phyloP scores from a whole-genome alignment of 2,888 invertebrate genomes.

The Stenoptilia bipunctidactyla region DNA sequence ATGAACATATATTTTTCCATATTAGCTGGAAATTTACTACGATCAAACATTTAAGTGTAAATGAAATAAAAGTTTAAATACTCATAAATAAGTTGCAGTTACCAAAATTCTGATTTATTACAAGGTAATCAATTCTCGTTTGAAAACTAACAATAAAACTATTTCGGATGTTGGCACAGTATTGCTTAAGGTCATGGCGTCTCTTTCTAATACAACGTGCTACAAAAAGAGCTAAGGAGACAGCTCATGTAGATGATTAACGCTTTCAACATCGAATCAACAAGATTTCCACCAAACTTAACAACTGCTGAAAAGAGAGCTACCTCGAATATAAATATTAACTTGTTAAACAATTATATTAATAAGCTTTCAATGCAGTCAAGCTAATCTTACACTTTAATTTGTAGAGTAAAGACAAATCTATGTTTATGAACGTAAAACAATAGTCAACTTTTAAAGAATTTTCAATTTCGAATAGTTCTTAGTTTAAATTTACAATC shows the following conservation, averaged over 20 bases:
- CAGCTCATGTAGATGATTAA: constrained; percentile 4
- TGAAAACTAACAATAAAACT: not conserved
- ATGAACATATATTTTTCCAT: no score
- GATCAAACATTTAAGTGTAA: no score
- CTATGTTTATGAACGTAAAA: no score
- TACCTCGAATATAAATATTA: constrained; percentile 6
- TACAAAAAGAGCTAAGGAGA: constrained; percentile 14
- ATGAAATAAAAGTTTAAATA: no score
- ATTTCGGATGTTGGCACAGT: constrained; percentile 20
- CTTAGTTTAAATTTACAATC: no score
- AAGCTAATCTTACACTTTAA: constrained; percentile 14
- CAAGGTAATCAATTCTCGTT: no score
- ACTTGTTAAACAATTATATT: not conserved
- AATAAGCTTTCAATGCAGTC: constrained; percentile 19
- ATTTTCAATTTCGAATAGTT: no score
- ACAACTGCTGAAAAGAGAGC: constrained; percentile 22
- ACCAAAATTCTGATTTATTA: no score
- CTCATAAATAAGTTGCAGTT: not conserved
- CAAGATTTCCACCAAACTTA: constrained; percentile 21
- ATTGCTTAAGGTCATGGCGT: constrained; percentile 18
- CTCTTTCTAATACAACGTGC: constrained; percentile 9
- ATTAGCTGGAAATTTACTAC: no score
- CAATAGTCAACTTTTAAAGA: no score
- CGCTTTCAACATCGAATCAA: constrained; percentile 12
- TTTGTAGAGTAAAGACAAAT: constrained; percentile 1